These are phyloP conservation scores for Hyppa rectilinea DNA, from an alignment of 2,888 invertebrate species.

Conservation along the genomic window DNA sequence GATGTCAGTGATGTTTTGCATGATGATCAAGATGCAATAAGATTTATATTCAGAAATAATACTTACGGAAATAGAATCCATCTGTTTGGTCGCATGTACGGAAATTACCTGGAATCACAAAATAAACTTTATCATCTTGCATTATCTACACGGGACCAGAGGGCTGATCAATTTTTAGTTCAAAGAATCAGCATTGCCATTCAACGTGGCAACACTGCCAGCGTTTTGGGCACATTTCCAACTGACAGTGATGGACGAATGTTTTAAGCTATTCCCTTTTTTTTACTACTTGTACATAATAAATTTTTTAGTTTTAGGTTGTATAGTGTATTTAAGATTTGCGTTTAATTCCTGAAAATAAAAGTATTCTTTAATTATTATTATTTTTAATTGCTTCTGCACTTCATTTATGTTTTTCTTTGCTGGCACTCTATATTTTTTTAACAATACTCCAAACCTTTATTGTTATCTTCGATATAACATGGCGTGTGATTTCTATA, in stretches of 20 bases:
- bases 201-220: no score
- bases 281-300: no score
- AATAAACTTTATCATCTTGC: slow-evolving; percentile 61
- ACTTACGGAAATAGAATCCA: slow-evolving; percentile 82
- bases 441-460: slow-evolving; percentile 37
- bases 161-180: no score
- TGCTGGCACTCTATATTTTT: slow-evolving; percentile 13
- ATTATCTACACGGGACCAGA: no score
- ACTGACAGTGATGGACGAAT: no score
- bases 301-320: no score
- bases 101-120: slow-evolving; percentile 86
- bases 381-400: neutral
- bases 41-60: slow-evolving; percentile 64
- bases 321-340: no score
- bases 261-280: no score
- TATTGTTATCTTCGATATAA: slow-evolving; percentile 42
- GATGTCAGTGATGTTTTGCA: slow-evolving; percentile 54
- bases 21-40: slow-evolving; percentile 52
- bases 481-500: slow-evolving; percentile 59
- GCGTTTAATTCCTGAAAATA: no score
- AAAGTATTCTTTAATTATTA: no score
- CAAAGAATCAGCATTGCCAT: no score
- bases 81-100: slow-evolving; percentile 78
- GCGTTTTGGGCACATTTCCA: no score
- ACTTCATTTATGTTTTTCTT: slow-evolving; percentile 8